These are phyloP conservation scores for Pantelozetes paolii DNA, from an alignment of 2,888 invertebrate species.

Conservation along the genomic window DNA sequence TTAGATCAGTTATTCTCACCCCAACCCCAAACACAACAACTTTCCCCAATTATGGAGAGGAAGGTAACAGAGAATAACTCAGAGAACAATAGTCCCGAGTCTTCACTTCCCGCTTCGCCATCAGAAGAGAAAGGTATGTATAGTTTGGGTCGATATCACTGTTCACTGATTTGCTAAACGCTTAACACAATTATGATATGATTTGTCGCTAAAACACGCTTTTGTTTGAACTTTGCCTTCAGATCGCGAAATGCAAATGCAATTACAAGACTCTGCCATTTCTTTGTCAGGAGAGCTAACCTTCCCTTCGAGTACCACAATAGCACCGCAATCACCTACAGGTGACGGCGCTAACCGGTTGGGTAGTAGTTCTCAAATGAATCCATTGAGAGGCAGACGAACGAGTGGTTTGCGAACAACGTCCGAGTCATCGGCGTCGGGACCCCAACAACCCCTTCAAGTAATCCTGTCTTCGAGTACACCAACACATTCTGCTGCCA, in stretches of 20 bases:
- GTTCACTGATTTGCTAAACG: not conserved
- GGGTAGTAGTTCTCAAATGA: constrained; percentile 2
- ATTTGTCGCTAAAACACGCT: not conserved
- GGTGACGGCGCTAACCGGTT: not conserved
- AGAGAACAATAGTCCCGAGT: constrained; percentile 28
- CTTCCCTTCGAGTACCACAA: constrained; percentile 22
- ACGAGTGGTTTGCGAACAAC: not conserved
- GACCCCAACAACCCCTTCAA: constrained; percentile 31
- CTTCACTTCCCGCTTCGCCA: not conserved
- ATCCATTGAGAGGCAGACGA: not conserved
- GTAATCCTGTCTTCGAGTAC: constrained; percentile 35
- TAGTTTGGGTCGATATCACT: not conserved
- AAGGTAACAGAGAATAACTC: constrained; percentile 12
- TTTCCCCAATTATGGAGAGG: constrained; percentile 39
- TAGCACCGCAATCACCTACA: constrained; percentile 24
- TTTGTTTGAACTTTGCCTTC: not conserved
- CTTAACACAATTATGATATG: not conserved
- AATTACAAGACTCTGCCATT: constrained; percentile 38
- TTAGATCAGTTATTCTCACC: constrained; percentile 64
- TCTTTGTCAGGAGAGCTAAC: constrained; percentile 35
- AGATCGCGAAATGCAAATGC: constrained; percentile 31
- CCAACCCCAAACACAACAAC: constrained; percentile 22
- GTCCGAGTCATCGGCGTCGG: constrained; percentile 30
- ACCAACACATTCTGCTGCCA: constrained; percentile 11
- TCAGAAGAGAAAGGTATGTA: constrained; percentile 20